These are phyloP conservation scores for Drosophila imparisetae DNA, from an alignment of 2,888 invertebrate genomes.

Conservation along the genomic window DNA sequence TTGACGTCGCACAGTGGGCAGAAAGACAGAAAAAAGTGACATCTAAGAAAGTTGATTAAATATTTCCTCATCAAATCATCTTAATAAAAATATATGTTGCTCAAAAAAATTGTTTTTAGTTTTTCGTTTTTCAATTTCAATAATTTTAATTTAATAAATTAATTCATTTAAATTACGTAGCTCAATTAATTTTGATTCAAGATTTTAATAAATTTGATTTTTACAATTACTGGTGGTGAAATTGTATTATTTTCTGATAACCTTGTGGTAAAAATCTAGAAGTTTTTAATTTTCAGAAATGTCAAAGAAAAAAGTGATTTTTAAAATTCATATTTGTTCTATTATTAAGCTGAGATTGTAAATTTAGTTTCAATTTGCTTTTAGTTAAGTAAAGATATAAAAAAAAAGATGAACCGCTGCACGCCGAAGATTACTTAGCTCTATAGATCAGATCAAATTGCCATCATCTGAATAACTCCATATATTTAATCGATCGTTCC, in stretches of 20 bases:
- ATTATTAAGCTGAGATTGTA: background rate
- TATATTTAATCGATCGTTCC: background rate
- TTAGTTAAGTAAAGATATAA: background rate
- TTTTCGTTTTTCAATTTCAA: accelerated
- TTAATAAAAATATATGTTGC: background rate
- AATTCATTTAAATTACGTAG: no score
- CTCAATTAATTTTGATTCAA: background rate
- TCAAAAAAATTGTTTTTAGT: background rate
- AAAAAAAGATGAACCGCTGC: background rate
- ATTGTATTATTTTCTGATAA: no score
- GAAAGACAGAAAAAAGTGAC: background rate
- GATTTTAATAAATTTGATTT: no score
- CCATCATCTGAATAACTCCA: background rate
- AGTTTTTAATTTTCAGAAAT: no score
- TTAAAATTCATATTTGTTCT: background rate
- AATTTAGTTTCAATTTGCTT: background rate
- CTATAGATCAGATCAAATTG: background rate
- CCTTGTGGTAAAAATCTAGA: no score
- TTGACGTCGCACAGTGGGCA: constrained; percentile 55
- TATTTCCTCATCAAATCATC: background rate
- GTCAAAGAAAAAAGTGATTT: no score
- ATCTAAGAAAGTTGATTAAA: background rate
- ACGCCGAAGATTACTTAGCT: background rate
- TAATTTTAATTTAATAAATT: background rate
- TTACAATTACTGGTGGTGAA: no score